Percentiles rank a stretch among this genome's conserved stretches.
phyloP scores from a whole-genome alignment of 2,888 invertebrate genomes.

The Imbricaverruca yamaguchii region DNA sequence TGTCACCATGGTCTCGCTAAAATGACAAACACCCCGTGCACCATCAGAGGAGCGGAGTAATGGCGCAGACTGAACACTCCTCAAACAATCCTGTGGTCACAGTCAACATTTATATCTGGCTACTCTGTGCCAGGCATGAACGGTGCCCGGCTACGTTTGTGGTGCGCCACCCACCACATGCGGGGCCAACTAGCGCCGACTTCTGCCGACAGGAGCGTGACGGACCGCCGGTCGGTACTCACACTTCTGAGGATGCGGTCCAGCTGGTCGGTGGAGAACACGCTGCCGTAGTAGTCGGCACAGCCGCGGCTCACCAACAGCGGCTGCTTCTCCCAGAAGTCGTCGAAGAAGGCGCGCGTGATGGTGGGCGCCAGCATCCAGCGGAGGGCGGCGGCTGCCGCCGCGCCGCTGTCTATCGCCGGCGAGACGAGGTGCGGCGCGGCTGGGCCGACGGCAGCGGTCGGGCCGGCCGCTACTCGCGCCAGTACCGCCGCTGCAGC shows the following conservation, averaged over 20 bases:
- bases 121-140: no score
- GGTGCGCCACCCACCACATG: no score
- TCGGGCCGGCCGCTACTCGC: background rate
- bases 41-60: no score
- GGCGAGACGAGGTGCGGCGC: background rate
- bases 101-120: no score
- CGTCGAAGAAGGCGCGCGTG: constrained; percentile 3
- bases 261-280: constrained; percentile 67
- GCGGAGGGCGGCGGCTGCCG: constrained; percentile 1
- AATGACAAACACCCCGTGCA: no score
- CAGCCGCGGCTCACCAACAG: constrained; percentile 13
- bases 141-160: no score
- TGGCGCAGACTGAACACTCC: no score
- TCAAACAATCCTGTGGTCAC: no score
- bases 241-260: constrained; percentile 60
- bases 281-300: constrained; percentile 50
- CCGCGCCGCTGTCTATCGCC: background rate
- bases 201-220: no score
- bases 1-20: no score
- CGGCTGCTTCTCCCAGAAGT: constrained; percentile 24
- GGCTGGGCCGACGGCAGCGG: background rate
- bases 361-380: constrained; percentile 16
- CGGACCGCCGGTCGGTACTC: constrained; percentile 23
- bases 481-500: background rate
- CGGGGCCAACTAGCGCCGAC: no score